A percentile compares a stretch with the other conserved stretches of the same genome.
Conservation (phyloP, 1,140 invertebrate genomes). For the Gryllus bimaculatus region DNA sequence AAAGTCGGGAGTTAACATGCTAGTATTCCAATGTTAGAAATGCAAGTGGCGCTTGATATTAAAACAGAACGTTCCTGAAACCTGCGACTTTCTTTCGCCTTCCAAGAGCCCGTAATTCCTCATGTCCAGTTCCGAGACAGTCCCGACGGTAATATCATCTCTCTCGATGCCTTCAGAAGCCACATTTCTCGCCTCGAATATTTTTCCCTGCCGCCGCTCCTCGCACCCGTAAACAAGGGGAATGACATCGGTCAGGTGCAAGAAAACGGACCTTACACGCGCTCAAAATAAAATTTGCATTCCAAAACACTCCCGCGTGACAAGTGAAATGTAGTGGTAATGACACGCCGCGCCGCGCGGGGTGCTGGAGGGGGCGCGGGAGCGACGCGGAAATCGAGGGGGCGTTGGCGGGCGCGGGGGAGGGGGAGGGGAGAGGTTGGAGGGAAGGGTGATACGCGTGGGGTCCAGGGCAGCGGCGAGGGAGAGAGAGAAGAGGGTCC, state of each 20-base stretch:
- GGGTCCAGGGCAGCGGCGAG: not conserved
- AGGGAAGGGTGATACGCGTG: not conserved
- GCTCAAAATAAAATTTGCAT: not conserved
- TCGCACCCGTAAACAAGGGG: not conserved
- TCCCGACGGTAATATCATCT: no score
- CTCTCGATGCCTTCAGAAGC: no score
- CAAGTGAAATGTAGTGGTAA: constrained; percentile 4
- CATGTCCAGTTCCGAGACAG: not conserved
- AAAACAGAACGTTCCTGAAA: no score
- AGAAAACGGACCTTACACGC: constrained; percentile 3
- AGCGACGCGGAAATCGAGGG: not conserved
- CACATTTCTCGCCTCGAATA: no score
- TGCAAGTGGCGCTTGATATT: no score
- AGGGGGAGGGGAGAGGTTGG: no score
- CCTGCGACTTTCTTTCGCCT: no score
- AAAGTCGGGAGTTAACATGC: no score
- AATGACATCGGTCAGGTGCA: not conserved
- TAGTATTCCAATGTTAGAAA: no score
- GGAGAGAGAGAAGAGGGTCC: not conserved
- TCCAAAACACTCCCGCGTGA: not conserved
- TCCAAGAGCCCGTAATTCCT: not conserved
- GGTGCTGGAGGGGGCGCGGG: not conserved
- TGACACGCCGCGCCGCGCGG: not conserved
- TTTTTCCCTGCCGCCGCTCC: not conserved
- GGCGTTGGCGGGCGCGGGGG: no score